Evolutionary conservation across 1,140 invertebrate genomes (phyloP).

Genomic region (Gonatopus flavifemur): DNA sequence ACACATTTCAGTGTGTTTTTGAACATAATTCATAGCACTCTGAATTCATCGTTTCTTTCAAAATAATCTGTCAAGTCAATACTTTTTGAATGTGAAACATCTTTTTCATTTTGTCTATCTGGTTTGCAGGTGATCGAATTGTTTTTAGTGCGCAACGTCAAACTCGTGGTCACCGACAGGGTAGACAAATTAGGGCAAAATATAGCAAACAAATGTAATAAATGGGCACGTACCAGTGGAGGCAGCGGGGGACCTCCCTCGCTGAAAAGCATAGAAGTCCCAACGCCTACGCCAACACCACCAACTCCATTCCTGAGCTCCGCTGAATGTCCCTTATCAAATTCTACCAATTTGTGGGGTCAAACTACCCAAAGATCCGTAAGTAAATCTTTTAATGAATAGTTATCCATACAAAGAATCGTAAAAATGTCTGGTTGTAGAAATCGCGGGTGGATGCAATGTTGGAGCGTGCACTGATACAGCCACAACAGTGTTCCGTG

Average conservation of each 20-base stretch:
- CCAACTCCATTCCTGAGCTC: conserved; percentile 52
- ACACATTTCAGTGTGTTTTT: too few species aligned
- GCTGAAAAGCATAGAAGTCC: conserved; percentile 50
- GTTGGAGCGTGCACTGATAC: conserved; percentile 65
- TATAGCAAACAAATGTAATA: conserved; percentile 38
- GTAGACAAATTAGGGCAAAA: conserved; percentile 42
- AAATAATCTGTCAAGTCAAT: too few species aligned
- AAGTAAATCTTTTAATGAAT: conserved; percentile 31
- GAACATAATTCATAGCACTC: too few species aligned
- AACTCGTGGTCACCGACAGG: conserved; percentile 63
- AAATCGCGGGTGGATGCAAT: conserved; percentile 71
- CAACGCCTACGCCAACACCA: conserved; percentile 48
- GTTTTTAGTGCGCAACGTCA: conserved; percentile 62
- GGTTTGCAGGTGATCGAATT: conserved; percentile 59
- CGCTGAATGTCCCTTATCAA: conserved; percentile 52
- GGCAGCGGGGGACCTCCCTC: conserved; percentile 52
- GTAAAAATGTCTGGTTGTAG: conserved; percentile 39
- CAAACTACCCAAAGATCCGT: conserved; percentile 55
- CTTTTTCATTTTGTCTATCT: conserved; percentile 12
- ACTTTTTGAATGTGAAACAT: too few species aligned
- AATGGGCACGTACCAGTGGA: conserved; percentile 53
- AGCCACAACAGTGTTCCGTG: conserved; percentile 58
- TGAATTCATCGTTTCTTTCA: too few species aligned
- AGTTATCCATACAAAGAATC: too few species aligned
- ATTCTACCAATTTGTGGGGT: conserved; percentile 49